A percentile compares a stretch with the other conserved stretches of the same genome.
Conservation (phyloP, 2,113 vertebrate genomes). For the Talpa occidentalis region DNA sequence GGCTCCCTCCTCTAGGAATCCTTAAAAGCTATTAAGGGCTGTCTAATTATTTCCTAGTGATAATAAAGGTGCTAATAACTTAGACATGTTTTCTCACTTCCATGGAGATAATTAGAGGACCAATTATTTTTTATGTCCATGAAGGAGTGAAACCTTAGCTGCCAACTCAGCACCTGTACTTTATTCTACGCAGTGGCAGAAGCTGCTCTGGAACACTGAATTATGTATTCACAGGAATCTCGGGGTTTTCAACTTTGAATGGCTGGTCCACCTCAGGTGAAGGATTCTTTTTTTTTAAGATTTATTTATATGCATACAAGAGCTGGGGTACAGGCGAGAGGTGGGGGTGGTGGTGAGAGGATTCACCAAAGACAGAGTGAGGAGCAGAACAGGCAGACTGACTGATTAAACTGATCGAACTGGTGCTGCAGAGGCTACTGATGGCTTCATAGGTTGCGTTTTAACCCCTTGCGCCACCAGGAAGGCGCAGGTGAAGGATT, state of each 20-base stretch:
- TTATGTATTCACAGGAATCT: neutral
- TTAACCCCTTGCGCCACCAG: too few relatives aligned
- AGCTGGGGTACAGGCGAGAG: too few relatives aligned
- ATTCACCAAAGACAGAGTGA: too few relatives aligned
- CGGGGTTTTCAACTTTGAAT: neutral
- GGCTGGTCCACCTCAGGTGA: neutral
- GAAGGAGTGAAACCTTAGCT: neutral
- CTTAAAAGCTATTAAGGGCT: neutral
- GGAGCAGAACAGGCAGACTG: too few relatives aligned
- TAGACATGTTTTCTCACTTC: slow-evolving; percentile 2
- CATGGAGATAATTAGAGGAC: slow-evolving; percentile 14
- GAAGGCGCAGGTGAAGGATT: neutral
- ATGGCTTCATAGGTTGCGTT: too few relatives aligned
- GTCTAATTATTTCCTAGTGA: neutral
- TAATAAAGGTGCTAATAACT: slow-evolving; percentile 42
- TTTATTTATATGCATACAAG: too few relatives aligned
- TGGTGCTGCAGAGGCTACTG: too few relatives aligned
- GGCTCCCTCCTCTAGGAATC: neutral
- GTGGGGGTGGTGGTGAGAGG: too few relatives aligned
- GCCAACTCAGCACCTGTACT: neutral
- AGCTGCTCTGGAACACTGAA: neutral
- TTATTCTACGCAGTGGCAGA: neutral
- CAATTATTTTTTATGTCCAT: neutral
- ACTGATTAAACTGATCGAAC: too few relatives aligned
- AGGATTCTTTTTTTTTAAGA: too few relatives aligned